phyloP scores from a whole-genome alignment of 2,888 invertebrate genomes.

The Taphrorychus bicolor region DNA sequence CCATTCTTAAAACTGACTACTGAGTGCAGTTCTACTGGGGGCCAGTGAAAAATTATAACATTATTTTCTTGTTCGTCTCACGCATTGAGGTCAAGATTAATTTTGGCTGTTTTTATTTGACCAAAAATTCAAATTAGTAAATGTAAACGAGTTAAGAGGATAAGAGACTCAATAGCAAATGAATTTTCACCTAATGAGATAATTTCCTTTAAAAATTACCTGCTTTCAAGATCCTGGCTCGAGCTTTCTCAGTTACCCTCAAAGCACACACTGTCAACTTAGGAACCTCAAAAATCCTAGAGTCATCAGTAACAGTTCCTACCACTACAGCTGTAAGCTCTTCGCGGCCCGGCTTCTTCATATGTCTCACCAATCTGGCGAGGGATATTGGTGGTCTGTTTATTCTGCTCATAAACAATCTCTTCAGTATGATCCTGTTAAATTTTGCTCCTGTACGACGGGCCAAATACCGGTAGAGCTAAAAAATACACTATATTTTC shows the following conservation, averaged over 20 bases:
- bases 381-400: conserved; percentile 94
- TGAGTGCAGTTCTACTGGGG: too few species aligned
- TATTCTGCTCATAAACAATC: conserved; percentile 97
- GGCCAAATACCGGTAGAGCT: conserved; percentile 97
- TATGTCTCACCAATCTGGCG: conserved; percentile 83
- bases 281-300: conserved; percentile 87
- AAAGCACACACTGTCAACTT: conserved; percentile 94
- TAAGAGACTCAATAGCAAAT: not conserved
- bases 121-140: too few species aligned
- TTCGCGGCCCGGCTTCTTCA: conserved; percentile 88
- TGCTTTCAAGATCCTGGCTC: conserved; percentile 94
- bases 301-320: conserved; percentile 94
- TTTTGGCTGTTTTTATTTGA: too few species aligned
- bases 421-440: conserved; percentile 91
- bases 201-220: conserved; percentile 62
- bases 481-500: conserved; percentile 20
- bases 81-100: too few species aligned
- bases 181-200: conserved; percentile 44
- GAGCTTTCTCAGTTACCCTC: conserved; percentile 91
- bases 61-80: too few species aligned
- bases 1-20: too few species aligned
- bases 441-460: conserved; percentile 96
- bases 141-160: not conserved
- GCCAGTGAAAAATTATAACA: too few species aligned
- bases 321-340: conserved; percentile 92